Percentiles rank a stretch among this genome's conserved stretches.
Conservation (phyloP, 2,113 vertebrate species). For the Alosa alosa region DNA sequence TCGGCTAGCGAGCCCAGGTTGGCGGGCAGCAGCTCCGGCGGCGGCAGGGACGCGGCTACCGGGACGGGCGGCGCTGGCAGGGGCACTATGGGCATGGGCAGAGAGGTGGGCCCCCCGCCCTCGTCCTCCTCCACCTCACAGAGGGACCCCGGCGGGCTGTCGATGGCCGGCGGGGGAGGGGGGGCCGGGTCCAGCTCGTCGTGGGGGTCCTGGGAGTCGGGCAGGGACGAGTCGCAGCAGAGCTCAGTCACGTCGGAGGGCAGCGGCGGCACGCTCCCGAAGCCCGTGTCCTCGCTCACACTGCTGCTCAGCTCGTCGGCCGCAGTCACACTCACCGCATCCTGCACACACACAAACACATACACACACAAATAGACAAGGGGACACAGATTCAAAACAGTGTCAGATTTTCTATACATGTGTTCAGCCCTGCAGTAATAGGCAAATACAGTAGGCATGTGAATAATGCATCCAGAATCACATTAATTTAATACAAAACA, state of each 20-base stretch:
- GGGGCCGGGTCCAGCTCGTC: conserved; percentile 73
- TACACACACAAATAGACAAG: too few species aligned
- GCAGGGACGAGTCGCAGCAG: conserved; percentile 66
- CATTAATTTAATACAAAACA: neutral
- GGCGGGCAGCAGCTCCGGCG: conserved; percentile 27
- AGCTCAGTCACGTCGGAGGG: conserved; percentile 79
- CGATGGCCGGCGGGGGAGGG: conserved; percentile 72
- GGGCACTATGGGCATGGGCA: neutral
- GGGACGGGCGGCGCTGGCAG: neutral
- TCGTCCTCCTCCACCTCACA: conserved; percentile 79
- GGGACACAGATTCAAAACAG: too few species aligned
- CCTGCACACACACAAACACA: conserved; percentile 64
- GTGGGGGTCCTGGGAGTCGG: conserved; percentile 71
- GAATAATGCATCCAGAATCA: too few species aligned
- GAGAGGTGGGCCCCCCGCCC: neutral
- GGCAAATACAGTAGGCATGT: too few species aligned
- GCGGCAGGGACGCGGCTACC: conserved; percentile 54
- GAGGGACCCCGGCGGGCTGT: conserved; percentile 79
- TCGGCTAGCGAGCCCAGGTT: conserved; percentile 59
- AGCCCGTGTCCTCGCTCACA: conserved; percentile 85
- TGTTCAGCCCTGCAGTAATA: neutral
- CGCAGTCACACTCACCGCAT: conserved; percentile 69
- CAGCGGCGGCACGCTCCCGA: conserved; percentile 78
- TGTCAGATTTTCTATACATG: neutral
- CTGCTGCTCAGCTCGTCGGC: conserved; percentile 89